A percentile compares a stretch with the other conserved stretches of the same genome.
Evolutionary conservation across 1,140 invertebrate genomes (phyloP).

Genomic region (Drosophila tristis): DNA sequence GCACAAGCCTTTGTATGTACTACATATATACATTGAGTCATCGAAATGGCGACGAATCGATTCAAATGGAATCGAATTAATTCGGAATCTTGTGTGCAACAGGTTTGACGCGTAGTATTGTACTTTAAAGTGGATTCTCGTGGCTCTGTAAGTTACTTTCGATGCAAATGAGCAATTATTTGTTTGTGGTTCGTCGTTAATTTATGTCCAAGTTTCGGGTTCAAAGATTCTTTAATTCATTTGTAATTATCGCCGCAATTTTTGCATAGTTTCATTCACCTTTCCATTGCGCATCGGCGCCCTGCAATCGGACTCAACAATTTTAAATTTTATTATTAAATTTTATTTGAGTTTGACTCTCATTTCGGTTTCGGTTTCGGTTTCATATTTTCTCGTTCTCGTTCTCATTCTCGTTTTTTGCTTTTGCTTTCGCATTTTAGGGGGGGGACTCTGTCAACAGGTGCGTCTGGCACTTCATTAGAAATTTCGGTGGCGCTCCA

Average conservation of each 20-base stretch:
- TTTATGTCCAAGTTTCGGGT: constrained; percentile 8
- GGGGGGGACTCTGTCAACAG: constrained; percentile 60
- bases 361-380: constrained; percentile 25
- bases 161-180: too few relatives aligned
- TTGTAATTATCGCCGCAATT: constrained; percentile 29
- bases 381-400: constrained; percentile 17
- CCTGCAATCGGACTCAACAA: constrained; percentile 28
- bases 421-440: constrained; percentile 28
- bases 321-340: constrained; percentile 68
- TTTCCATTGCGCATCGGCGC: background rate
- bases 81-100: constrained; percentile 1
- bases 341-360: constrained; percentile 58
- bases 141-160: too few relatives aligned
- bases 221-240: constrained; percentile 37
- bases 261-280: constrained; percentile 35
- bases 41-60: constrained; percentile 1
- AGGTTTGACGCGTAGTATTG: constrained; percentile 6
- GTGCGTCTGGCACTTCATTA: constrained; percentile 74
- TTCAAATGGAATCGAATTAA: background rate
- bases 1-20: background rate
- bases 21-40: background rate
- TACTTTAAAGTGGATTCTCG: constrained; percentile 7
- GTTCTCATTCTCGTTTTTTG: constrained; percentile 18
- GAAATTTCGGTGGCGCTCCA: constrained; percentile 39
- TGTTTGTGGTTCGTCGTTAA: background rate